These are phyloP conservation scores for Escarpia spicata DNA, from an alignment of 2,888 invertebrate genomes.

Conservation along the genomic window DNA sequence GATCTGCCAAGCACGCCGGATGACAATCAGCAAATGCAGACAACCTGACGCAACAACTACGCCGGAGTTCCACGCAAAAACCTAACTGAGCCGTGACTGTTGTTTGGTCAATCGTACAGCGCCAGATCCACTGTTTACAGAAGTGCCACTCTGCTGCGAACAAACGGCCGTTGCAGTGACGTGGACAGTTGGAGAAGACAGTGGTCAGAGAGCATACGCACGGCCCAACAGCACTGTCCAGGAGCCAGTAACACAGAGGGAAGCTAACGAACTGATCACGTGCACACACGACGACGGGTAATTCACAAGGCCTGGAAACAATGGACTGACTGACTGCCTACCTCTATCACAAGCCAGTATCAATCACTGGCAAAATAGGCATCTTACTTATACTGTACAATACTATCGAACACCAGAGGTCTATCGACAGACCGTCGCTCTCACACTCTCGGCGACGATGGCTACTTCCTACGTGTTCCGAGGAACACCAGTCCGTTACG, in stretches of 20 bases:
- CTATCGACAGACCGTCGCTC: slow-evolving; percentile 2
- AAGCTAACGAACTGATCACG: slow-evolving; percentile 16
- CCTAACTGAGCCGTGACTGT: not conserved
- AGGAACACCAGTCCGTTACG: not conserved
- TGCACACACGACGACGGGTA: slow-evolving; percentile 13
- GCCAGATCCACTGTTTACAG: not conserved
- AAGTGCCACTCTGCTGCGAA: not conserved
- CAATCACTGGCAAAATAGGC: slow-evolving; percentile 12
- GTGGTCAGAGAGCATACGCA: not conserved
- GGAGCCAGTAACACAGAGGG: not conserved
- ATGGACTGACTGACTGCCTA: slow-evolving; percentile 16
- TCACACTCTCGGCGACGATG: not conserved
- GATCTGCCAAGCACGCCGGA: not conserved
- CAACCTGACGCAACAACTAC: not conserved
- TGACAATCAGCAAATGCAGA: not conserved
- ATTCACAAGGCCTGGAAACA: slow-evolving; percentile 13
- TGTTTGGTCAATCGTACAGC: not conserved
- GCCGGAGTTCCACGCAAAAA: not conserved
- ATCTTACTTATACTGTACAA: slow-evolving; percentile 13
- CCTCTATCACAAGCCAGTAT: slow-evolving; percentile 3
- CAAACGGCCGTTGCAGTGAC: not conserved
- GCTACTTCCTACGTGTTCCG: not conserved
- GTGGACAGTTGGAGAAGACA: not conserved
- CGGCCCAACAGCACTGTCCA: not conserved
- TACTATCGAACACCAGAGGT: not conserved